Percentiles rank a stretch among this genome's conserved stretches.
phyloP scores from a whole-genome alignment of 2,113 vertebrate species.

The Crotophaga sulcirostris region DNA sequence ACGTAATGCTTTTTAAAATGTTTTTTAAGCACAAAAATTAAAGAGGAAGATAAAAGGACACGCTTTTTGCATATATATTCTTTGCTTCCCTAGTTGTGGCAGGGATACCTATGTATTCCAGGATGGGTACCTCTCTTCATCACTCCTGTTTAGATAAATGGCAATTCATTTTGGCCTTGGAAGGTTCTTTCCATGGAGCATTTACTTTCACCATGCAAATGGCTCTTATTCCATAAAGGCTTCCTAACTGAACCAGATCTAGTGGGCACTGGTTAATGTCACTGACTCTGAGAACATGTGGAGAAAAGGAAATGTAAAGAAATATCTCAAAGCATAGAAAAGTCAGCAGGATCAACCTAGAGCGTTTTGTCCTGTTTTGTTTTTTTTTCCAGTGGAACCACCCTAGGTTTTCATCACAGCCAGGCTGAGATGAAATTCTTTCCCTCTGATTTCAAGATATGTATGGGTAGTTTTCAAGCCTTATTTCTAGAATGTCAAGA shows the following conservation, averaged over 20 bases:
- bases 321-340: background rate
- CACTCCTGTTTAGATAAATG: background rate
- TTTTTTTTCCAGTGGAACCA: background rate
- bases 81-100: background rate
- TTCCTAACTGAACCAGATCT: background rate
- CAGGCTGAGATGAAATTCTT: background rate
- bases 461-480: background rate
- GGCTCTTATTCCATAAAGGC: background rate
- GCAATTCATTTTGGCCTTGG: background rate
- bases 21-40: background rate
- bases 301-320: background rate
- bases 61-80: background rate
- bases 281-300: background rate
- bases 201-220: background rate
- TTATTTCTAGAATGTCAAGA: background rate
- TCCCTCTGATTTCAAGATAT: background rate
- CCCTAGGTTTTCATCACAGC: background rate
- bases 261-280: background rate
- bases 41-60: background rate
- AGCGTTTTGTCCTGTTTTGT: background rate
- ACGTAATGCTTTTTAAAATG: background rate
- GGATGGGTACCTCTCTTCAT: background rate
- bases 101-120: background rate
- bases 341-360: background rate
- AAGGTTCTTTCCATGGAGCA: background rate